Base-by-base conservation (phyloP, 2,888 invertebrate species). In the Orthonychiurus folsomi region DNA sequence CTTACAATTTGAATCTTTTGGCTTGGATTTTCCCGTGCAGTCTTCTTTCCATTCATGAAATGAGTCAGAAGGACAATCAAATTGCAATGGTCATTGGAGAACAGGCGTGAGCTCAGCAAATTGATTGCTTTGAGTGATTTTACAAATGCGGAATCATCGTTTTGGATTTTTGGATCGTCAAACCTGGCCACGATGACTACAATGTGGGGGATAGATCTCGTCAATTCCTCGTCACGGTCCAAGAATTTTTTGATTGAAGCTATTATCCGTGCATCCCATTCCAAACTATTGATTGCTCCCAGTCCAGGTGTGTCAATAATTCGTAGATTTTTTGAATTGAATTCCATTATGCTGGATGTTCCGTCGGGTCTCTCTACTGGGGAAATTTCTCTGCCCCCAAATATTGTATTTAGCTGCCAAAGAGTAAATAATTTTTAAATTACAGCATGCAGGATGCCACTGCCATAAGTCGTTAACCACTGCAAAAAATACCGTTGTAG, bases 251-350 rank as follows among this genome's bases (percentile, higher is more conserved):
- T 69, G 1, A 69, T 20, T 9, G 69, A 56, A 5, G 63, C 69
- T 48, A 69, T 24, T 5, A 69, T 56, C 52, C 61, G 60, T 24
- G 67, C 54, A 26, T 69, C 69, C 61, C 63, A 60, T 28, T 60
- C 59, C 9, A 60, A 20, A 23, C 50, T 61, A 26, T 63, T 50
- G 3, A 52, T 37, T 5, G 61, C 48, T 2, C 66, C 67, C 9
- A 69, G 27, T 2, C 69, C 69, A 21, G 69, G 69, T 3, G 58
- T 61, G 50, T 69, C 69, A 48, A 69, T 62, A n/a, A 69, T 50
- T 18, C 67, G 59, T 1, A 69, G 48, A 54, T 68, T 68, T 23
- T 60, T 55, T 3, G 59, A 58, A 15, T 48, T 54, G 52, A 68
- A 65, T 56, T 68, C 66, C 12, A 62, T 23, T 23, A 68, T 65